Evolutionary conservation across 2,797 vertebrate genomes (phyloP).

Genomic region (Chrosomus eos): DNA sequence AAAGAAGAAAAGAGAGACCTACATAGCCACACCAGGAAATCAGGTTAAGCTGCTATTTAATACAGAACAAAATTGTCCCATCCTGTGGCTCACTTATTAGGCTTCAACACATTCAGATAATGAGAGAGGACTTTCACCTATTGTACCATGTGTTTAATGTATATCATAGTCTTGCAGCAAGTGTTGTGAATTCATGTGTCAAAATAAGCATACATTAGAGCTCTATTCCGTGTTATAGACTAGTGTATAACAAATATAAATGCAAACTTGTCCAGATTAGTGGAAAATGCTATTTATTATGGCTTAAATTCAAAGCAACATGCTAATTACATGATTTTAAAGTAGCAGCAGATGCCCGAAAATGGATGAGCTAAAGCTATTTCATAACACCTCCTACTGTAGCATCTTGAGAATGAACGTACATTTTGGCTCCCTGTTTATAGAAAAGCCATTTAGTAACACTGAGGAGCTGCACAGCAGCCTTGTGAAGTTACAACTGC

Average conservation of each 20-base stretch:
- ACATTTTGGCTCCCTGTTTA: constrained; percentile 17
- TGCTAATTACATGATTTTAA: neutral
- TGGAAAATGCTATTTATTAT: neutral
- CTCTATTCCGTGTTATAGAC: neutral
- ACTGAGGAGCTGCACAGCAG: neutral
- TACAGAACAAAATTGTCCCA: neutral
- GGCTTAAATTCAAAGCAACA: too few species aligned
- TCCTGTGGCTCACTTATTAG: neutral
- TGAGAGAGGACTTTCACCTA: neutral
- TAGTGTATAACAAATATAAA: neutral
- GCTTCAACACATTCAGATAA: neutral
- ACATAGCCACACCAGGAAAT: constrained; percentile 11
- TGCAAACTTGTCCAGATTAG: neutral
- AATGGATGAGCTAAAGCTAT: neutral
- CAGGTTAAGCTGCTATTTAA: constrained; percentile 21
- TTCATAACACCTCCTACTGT: neutral
- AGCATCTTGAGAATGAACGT: neutral
- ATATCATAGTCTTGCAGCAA: neutral
- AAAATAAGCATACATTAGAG: neutral
- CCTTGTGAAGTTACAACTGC: constrained; percentile 10
- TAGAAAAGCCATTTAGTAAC: constrained; percentile 9
- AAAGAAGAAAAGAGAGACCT: neutral
- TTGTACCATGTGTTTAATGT: neutral
- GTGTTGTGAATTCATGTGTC: neutral
- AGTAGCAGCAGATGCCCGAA: neutral